Evolutionary conservation across 2,888 invertebrate genomes (phyloP).

Genomic region (Mycogona germanica): DNA sequence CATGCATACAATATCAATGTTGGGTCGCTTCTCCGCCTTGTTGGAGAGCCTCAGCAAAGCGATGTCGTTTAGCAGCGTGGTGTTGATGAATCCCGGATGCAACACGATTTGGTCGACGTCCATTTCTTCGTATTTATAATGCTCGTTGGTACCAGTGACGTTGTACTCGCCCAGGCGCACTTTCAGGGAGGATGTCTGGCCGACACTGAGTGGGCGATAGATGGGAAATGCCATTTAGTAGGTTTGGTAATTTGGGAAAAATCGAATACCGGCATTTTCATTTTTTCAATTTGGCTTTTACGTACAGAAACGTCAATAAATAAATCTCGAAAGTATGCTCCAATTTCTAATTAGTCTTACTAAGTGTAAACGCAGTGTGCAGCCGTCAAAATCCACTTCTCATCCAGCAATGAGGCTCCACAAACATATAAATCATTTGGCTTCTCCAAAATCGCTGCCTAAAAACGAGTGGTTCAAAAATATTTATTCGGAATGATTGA

Average conservation of each 20-base stretch:
- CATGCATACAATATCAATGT: constrained; percentile 34
- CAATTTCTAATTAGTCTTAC: constrained; percentile 27
- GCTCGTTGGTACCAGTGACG: constrained; percentile 33
- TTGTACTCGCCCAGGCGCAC: constrained; percentile 37
- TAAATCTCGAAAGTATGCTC: not conserved
- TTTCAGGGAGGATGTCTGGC: constrained; percentile 28
- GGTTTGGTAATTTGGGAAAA: too few relatives aligned
- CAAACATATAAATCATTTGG: constrained; percentile 36
- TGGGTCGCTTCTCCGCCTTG: constrained; percentile 27
- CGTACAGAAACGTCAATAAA: not conserved
- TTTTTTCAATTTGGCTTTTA: not conserved
- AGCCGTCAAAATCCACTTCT: constrained; percentile 35
- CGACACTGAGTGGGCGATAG: not conserved
- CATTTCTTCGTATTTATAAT: constrained; percentile 33
- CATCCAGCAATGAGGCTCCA: constrained; percentile 34
- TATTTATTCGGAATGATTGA: not conserved
- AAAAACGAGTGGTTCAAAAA: too few relatives aligned
- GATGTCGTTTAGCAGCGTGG: constrained; percentile 34
- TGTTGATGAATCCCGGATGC: constrained; percentile 33
- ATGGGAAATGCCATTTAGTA: too few relatives aligned
- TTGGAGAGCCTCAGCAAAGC: constrained; percentile 31
- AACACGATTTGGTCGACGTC: constrained; percentile 27
- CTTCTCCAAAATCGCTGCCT: constrained; percentile 36
- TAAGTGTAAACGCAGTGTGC: constrained; percentile 37
- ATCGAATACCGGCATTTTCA: not conserved